Base-by-base conservation (phyloP, 2,113 vertebrate species). In the Junco hyemalis region DNA sequence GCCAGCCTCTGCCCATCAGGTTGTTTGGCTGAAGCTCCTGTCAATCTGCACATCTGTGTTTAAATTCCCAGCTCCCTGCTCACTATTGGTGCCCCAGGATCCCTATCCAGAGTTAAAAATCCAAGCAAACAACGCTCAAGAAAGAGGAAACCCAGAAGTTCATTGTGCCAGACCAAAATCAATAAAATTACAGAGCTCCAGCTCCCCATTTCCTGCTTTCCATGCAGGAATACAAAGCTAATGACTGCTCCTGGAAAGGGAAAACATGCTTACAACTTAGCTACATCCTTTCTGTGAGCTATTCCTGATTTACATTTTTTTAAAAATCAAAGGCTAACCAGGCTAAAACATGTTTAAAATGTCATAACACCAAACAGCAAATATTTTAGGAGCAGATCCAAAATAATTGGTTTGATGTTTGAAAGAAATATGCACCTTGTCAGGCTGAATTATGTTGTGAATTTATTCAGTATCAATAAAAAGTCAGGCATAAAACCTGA, bases 161-260 rank as follows among this genome's bases (percentile, higher is more conserved):
- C 84, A 81, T 92, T 88, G 91, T 92, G 96, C 90, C 94, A 96
- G 92, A 94, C 82, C 92, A 63, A 74, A 90, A 90, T 90, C 95
- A 81, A 51, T 93, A 88, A 88, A 93, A 93, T 68, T 14, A 12
- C 91, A 31, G 28, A 90, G 82, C 54, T 73, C 86, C 28, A 65
- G 79, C 76, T 35, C 88, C 61, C n/a, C 24, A 74, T 73, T 94
- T 93, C 94, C 95, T 77, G 68, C 54, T 88, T 81, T 90, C 82
- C 68, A 29, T 35, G 50, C 79, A 93, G 90, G 77, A 92, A 73
- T 22, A 85, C 33, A 88, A 54, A 92, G 76, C 44, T 90, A 93
- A 95, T 76, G 86, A 69, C 44, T 79, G 68, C 93, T 90, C 85
- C 61, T 86, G 90, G 88, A 94, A 88, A 86, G 59, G 81, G 65